Evolutionary conservation across 2,797 vertebrate species (phyloP), one percentile per base, ranked within the genome.

Genomic region (Xiphophorus birchmanni): DNA sequence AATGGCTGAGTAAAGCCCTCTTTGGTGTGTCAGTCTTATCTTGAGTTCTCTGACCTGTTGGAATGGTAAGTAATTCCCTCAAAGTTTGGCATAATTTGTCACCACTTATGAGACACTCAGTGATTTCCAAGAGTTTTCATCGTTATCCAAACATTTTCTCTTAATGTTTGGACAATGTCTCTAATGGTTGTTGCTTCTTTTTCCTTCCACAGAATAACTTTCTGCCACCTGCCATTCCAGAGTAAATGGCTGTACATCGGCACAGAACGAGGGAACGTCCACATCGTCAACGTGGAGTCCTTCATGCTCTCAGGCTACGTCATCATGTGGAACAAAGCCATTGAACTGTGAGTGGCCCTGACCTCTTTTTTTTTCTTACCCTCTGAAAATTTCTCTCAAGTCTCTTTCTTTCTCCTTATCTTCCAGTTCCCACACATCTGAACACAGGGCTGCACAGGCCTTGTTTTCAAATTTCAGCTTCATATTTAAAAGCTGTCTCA

Each of bases 311-410:
- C 98, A 96, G 98, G 98, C 97, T 99, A 99, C 79, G 98, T 99
- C 95, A 98, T 99, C 96, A 99, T 99, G 98, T 99, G 98, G 98
- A 99, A 99, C 97, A 99, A 99, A 98, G 98, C 98, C 98, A 99
- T 99, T 86, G 98, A 99, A 96, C 96, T 99, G 98, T 99, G 90
- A 99, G 98, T 98, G 94, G 95, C 96, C 88, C 93, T 90, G 88
- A 96, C 95, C 80, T 82, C 73, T 60, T 73, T 77, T 69, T 79
- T 35, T 26, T 58, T 4, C 74, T 80, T 21, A 50, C 84, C 67
- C 75, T 60, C 48, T 13, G 56, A 83, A 75, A 37, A 75, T 75
- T 63, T 44, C 63, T 56, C 48, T 85, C 50, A 65, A 37, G 60
- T 73, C 72, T 63, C 3, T 78, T 80, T 9, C 71, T 10, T 7